Percentiles rank a stretch among this genome's conserved stretches.
Conservation (phyloP, 2,888 invertebrate species). For the Heterodera filipjevi region DNA sequence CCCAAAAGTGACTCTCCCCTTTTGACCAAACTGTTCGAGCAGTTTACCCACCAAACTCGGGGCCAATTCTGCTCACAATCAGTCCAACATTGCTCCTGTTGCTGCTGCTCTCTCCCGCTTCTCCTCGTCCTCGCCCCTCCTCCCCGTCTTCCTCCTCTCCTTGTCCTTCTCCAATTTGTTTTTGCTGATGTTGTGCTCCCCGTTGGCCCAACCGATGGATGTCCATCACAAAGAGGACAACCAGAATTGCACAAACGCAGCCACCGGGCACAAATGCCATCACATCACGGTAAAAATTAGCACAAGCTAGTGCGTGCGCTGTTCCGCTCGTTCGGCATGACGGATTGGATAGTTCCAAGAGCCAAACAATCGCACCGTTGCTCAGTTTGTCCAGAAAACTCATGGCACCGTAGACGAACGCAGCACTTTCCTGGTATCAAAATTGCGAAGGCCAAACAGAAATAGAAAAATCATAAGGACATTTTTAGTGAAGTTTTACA, state of each 20-base stretch:
- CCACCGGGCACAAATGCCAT: conserved; percentile 60
- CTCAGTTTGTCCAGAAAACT: conserved; percentile 90
- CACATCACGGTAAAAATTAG: conserved; percentile 54
- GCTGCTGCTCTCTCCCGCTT: neutral
- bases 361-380: conserved; percentile 83
- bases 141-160: neutral
- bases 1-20: too few relatives aligned
- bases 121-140: neutral
- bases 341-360: conserved; percentile 80
- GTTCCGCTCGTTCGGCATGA: conserved; percentile 43
- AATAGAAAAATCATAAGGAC: too few relatives aligned
- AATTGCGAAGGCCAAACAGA: too few relatives aligned
- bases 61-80: neutral
- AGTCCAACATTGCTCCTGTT: too few relatives aligned
- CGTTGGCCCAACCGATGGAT: conserved; percentile 46
- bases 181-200: neutral
- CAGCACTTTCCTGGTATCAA: conserved; percentile 76
- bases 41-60: neutral
- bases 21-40: too few relatives aligned
- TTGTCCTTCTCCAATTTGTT: neutral
- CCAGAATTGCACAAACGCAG: conserved; percentile 50
- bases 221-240: conserved; percentile 50
- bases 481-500: conserved; percentile 53
- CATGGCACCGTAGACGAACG: conserved; percentile 88
- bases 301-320: conserved; percentile 37